Evolutionary conservation across 2,888 invertebrate species (phyloP), one percentile per base, ranked within the genome.

Genomic region (Proisotoma minuta): DNA sequence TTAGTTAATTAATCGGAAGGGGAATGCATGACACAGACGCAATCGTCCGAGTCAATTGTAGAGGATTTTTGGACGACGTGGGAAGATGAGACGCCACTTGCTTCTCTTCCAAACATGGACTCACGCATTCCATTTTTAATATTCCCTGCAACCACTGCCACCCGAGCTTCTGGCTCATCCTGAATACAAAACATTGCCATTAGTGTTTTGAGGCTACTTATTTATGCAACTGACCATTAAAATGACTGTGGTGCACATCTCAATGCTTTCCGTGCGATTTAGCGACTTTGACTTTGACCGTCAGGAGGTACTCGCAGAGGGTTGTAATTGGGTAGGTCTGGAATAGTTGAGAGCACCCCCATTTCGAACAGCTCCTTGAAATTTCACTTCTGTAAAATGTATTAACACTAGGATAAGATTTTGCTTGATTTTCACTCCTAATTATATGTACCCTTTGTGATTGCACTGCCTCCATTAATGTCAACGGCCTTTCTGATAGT

Each of bases 251-350:
- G 68, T 65, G 29, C 58, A 65, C 62, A 66, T 60, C 59, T 69
- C 66, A 47, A 69, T 29, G 54, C 64, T 69, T 50, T 69, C 69
- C 18, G 65, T 57, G 23, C 51, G 28, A 34, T 56, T 60, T 51
- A 66, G 43, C n/a, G n/a, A n/a, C n/a, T n/a, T n/a, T n/a, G n/a
- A n/a, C 60, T 69, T 66, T 51, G 53, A 60, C 62, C 66, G 69
- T 69, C 69, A 69, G 48, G 68, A 65, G 24, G 63, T 57, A 48
- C 60, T 63, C 23, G 51, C 60, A 3, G 57, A 12, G 60, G 60
- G 57, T 57, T 29, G 59, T 47, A 51, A 54, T 62, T 18, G 62
- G 62, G 29, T 12, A 18, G 18, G 54, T 3, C 39, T n/a, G 10
- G 39, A 24, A n/a, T 20, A 50, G 27, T 39, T 58, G 20, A n/a